phyloP scores from a whole-genome alignment of 1,140 invertebrate species.

The Liolophura sinensis region DNA sequence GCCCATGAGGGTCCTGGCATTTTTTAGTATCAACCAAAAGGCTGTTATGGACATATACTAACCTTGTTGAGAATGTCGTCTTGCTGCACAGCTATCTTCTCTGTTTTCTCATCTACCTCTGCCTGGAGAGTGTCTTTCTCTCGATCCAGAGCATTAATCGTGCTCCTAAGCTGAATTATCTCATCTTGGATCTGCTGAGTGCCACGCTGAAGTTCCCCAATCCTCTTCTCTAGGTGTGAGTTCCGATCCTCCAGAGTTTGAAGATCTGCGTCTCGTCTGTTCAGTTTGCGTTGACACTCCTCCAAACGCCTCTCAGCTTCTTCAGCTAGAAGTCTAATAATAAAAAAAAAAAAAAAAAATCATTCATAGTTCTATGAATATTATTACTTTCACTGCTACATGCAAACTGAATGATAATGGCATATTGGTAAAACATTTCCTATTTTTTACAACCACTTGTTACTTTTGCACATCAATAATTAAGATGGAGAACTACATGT shows the following conservation, averaged over 20 bases:
- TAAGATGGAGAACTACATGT: too few relatives aligned
- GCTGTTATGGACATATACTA: neutral
- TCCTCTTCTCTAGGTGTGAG: constrained; percentile 41
- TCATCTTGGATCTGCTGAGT: constrained; percentile 38
- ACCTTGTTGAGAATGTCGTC: constrained; percentile 48
- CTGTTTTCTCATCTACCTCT: constrained; percentile 56
- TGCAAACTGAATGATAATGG: too few relatives aligned
- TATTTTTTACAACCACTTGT: too few relatives aligned
- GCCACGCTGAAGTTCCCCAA: constrained; percentile 33
- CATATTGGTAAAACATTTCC: too few relatives aligned
- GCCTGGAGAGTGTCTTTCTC: constrained; percentile 56
- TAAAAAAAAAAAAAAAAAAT: constrained; percentile 6
- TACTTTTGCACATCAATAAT: too few relatives aligned
- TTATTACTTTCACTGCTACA: too few relatives aligned
- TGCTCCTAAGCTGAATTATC: constrained; percentile 40
- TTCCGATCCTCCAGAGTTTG: constrained; percentile 35
- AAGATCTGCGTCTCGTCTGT: constrained; percentile 43
- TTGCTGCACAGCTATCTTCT: constrained; percentile 43
- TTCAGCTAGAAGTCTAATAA: constrained; percentile 50
- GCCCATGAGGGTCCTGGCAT: too few relatives aligned
- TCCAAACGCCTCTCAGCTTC: constrained; percentile 51
- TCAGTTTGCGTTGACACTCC: constrained; percentile 44
- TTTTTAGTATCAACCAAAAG: too few relatives aligned
- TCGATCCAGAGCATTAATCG: constrained; percentile 49
- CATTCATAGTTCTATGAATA: neutral